Base-by-base conservation (phyloP, 2,888 invertebrate genomes). In the Meteorus colon region DNA sequence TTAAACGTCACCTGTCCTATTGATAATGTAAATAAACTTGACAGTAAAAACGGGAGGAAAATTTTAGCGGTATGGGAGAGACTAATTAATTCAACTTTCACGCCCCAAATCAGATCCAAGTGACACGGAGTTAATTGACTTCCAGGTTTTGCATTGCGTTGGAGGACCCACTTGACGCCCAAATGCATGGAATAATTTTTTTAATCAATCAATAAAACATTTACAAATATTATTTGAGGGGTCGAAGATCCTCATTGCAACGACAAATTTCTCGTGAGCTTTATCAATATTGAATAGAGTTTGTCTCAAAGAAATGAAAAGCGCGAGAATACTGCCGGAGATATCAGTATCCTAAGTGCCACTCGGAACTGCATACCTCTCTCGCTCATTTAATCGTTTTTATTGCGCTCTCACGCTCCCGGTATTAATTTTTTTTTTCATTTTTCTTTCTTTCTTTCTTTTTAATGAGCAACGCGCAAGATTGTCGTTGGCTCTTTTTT, bases 351-450 rank as follows among this genome's bases (percentile, higher is more conserved):
- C 86, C 89, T 87, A 89, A 89, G 89, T 89, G 89, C 87, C 87
- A 89, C 86, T 85, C 87, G 84, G 88, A 86, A 83, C 89, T 89
- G 89, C 89, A 89, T 89, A 89, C 89, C 89, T 89, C 88, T 88
- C 83, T 76, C 75, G 70, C 75, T 76, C 70, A 72, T 60, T 76
- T 77, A 76, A 69, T 76, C 81, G 84, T 83, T 83, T 81, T 63
- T 83, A 75, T 75, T 16, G 77, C 59, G 67, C 65, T 29, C 37
- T 34, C 67, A 68, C 72, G 60, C 75, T 66, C 75, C 60, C 55
- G 24, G 31, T 51, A 48, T 70, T 51, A 55, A 24, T 73, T 48
- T 55, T 70, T 55, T 70, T 34, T 19, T 66, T 69, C 65, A 37
- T 19, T 16, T 74, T 68, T 74, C 37, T 81, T 77, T 82, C 37